phyloP scores from a whole-genome alignment of 2,888 invertebrate genomes.

The Meteorus cinctellus region DNA sequence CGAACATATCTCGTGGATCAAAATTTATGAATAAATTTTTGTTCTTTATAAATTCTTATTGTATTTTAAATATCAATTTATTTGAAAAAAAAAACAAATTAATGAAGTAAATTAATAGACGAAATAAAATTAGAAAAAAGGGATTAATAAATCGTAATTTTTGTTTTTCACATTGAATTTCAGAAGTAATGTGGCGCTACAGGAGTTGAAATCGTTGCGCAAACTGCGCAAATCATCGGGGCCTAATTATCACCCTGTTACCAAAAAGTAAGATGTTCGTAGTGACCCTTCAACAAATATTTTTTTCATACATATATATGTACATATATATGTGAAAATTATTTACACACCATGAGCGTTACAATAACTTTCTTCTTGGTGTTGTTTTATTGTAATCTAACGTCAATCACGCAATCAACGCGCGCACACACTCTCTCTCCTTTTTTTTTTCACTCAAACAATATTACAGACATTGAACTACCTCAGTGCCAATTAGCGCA shows the following conservation, averaged over 20 bases:
- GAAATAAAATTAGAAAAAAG: not conserved
- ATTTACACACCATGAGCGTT: conserved; percentile 6
- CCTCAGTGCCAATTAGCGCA: conserved; percentile 27
- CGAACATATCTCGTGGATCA: not conserved
- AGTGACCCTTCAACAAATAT: conserved; percentile 48
- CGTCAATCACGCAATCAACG: conserved; percentile 21
- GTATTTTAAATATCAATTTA: not conserved
- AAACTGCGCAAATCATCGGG: conserved; percentile 62
- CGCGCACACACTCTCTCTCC: conserved; percentile 33
- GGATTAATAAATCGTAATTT: conserved; percentile 10
- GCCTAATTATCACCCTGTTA: conserved; percentile 59
- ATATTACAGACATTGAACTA: conserved; percentile 24
- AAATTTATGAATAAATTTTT: not conserved
- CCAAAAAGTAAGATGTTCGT: conserved; percentile 68
- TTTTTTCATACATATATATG: conserved; percentile 30
- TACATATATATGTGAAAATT: not conserved
- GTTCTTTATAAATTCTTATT: not conserved
- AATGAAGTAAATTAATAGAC: not conserved
- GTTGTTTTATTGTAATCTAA: conserved; percentile 10
- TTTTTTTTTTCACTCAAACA: conserved; percentile 37
- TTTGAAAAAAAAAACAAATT: not conserved
- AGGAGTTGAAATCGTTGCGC: conserved; percentile 68
- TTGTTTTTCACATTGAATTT: conserved; percentile 48
- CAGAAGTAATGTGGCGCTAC: conserved; percentile 66
- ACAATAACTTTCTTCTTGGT: conserved; percentile 5